Evolutionary conservation across 1,140 invertebrate species (phyloP).

Genomic region (Parasteatoda tepidariorum): DNA sequence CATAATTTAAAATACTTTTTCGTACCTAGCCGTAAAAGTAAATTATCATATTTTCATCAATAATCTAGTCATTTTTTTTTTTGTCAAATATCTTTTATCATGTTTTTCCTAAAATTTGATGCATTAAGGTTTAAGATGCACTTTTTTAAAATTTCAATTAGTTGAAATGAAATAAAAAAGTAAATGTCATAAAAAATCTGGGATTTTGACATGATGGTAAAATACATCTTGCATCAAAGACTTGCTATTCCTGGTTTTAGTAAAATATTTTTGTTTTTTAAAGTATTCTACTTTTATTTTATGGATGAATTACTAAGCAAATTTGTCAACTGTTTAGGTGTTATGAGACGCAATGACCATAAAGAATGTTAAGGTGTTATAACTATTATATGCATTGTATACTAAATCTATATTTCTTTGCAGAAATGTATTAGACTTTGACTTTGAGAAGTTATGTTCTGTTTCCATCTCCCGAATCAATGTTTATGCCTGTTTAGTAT

Average conservation of each 20-base stretch:
- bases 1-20: too few species aligned
- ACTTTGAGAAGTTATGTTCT: slow-evolving; percentile 99
- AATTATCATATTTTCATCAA: too few species aligned
- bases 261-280: not conserved
- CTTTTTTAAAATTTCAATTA: too few species aligned
- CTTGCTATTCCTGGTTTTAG: not conserved
- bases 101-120: too few species aligned
- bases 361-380: not conserved
- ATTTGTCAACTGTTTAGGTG: not conserved
- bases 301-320: not conserved
- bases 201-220: too few species aligned
- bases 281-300: not conserved
- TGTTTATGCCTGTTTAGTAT: slow-evolving; percentile 99
- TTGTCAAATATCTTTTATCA: too few species aligned
- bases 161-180: too few species aligned
- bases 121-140: too few species aligned
- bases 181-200: too few species aligned
- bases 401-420: slow-evolving; percentile 51
- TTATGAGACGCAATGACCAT: not conserved
- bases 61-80: too few species aligned
- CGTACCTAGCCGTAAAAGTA: too few species aligned
- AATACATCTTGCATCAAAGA: not conserved
- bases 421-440: slow-evolving; percentile 95
- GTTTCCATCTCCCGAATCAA: slow-evolving; percentile 98
- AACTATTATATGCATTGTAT: not conserved